These are phyloP conservation scores for Psittacula derbiana DNA, from an alignment of 2,797 vertebrate genomes.

Conservation along the genomic window DNA sequence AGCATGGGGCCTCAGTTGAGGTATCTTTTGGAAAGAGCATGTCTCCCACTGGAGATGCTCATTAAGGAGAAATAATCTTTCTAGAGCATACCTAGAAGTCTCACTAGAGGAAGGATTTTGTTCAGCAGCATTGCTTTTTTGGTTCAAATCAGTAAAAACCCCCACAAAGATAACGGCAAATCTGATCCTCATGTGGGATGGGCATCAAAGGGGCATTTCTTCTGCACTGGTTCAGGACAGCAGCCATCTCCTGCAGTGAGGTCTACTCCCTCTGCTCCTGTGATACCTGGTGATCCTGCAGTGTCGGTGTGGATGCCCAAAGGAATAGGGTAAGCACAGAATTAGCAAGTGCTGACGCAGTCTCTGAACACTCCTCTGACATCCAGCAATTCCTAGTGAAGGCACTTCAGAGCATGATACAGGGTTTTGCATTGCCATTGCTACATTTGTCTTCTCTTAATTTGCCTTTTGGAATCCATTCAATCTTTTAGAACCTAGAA, in stretches of 20 bases:
- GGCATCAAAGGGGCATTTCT: neutral
- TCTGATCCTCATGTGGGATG: neutral
- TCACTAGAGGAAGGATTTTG: neutral
- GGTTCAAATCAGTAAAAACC: neutral
- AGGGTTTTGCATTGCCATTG: neutral
- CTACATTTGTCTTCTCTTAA: neutral
- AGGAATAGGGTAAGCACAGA: neutral
- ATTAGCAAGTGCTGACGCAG: neutral
- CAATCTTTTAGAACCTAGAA: neutral
- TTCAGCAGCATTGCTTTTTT: neutral
- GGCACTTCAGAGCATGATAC: neutral
- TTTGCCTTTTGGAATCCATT: neutral
- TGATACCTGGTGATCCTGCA: neutral
- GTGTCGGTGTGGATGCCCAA: accelerated
- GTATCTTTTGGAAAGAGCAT: neutral
- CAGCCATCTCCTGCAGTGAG: neutral
- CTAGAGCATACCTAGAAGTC: neutral
- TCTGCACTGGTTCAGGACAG: neutral
- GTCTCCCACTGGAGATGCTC: neutral
- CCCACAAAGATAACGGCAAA: neutral
- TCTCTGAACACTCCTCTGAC: neutral
- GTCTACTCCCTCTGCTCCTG: neutral
- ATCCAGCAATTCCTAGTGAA: neutral
- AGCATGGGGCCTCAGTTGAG: accelerated
- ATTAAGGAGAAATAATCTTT: neutral